phyloP scores from a whole-genome alignment of 2,888 invertebrate species.

The Parascotia fuliginaria region DNA sequence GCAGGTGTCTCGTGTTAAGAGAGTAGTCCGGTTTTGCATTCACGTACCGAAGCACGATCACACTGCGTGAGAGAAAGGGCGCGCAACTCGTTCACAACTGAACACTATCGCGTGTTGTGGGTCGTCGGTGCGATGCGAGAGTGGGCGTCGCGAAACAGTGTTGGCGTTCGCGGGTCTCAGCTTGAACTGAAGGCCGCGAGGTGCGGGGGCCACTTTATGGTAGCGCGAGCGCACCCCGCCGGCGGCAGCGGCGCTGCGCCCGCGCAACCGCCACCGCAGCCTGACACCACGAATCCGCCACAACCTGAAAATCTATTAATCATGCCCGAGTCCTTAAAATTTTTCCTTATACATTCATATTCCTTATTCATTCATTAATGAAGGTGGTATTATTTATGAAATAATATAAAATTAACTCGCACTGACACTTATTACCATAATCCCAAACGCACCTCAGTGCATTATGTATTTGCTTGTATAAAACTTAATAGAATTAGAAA shows the following conservation, averaged over 20 bases:
- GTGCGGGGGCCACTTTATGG: slow-evolving; percentile 81
- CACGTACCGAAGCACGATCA: slow-evolving; percentile 82
- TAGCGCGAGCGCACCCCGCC: slow-evolving; percentile 65
- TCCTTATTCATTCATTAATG: background rate
- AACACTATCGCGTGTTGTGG: slow-evolving; percentile 75
- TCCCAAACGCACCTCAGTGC: too few species aligned
- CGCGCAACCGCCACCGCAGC: slow-evolving; percentile 38
- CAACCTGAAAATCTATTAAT: slow-evolving; percentile 34
- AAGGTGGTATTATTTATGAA: too few species aligned
- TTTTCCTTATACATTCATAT: slow-evolving; percentile 4
- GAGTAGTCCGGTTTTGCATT: slow-evolving; percentile 83
- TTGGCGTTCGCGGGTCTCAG: slow-evolving; percentile 74
- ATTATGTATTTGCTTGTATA: too few species aligned
- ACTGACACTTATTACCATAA: too few species aligned
- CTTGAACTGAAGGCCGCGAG: slow-evolving; percentile 81
- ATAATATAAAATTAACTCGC: too few species aligned
- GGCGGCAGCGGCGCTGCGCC: slow-evolving; percentile 45
- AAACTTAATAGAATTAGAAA: too few species aligned
- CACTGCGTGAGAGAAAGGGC: slow-evolving; percentile 84
- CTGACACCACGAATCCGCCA: slow-evolving; percentile 20
- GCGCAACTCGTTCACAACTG: slow-evolving; percentile 74
- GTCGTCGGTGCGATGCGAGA: slow-evolving; percentile 67
- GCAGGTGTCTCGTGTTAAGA: slow-evolving; percentile 69
- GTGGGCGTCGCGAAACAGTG: slow-evolving; percentile 76
- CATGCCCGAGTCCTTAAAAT: slow-evolving; percentile 4